Base-by-base conservation (phyloP, 2,888 invertebrate species). In the Himalopsyche anomala region DNA sequence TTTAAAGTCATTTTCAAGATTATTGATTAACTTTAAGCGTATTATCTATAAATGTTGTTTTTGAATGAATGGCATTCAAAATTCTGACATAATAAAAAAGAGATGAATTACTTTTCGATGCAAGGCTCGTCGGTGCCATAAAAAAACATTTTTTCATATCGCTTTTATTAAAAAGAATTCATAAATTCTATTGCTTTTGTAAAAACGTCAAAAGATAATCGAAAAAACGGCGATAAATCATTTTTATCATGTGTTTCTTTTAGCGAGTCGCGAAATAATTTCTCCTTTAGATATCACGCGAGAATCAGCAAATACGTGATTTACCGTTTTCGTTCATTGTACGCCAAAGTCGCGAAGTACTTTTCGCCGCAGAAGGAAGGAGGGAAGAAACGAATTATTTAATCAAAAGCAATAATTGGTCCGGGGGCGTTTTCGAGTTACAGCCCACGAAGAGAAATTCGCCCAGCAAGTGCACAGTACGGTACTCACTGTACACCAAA, bases 341-440 rank as follows among this genome's bases (percentile, higher is more conserved):
- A 0, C 45, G 28, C 17, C 81, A 12, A 51, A 54, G 51, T 19
- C n/a, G 36, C 51, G 12, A 19, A 81, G 81, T 54, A 36, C 55
- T 81, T 55, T 81, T 36, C 54, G 9, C 81, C 6, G 62, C 19
- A 28, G 62, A 62, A n/a, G 62, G 62, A 62, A 62, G 62, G 62
- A 62, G 62, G 80, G 80, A 42, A 80, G 80, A 42, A 83, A 54
- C 80, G 84, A 84, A 86, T 86, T 86, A 84, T 84, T 86, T 86
- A 86, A 86, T 86, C 86, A 86, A 62, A 84, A 38, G 81, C 81
- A 82, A 80, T 86, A 84, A 84, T 86, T 86, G 84, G 55, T 62
- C 54, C 51, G 86, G 80, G 84, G 86, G 86, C 81, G 86, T 62
- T n/a, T 45, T 81, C 28, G 80, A 79, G 56, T 51, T 51, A 11